phyloP scores from a whole-genome alignment of 2,797 vertebrate genomes.

The Apogon hyalosoma region DNA sequence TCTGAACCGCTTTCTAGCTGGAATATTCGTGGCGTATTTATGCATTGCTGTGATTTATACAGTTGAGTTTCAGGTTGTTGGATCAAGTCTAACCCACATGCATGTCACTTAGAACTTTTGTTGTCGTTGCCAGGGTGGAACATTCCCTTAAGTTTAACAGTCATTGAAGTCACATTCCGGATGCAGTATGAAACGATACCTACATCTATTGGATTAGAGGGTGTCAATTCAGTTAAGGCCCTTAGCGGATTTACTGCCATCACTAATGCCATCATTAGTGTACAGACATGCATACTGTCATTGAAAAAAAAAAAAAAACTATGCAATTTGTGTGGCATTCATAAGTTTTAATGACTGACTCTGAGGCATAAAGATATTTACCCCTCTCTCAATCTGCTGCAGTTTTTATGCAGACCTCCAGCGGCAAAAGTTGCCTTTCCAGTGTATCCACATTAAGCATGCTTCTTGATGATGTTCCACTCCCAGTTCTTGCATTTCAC shows the following conservation, averaged over 20 bases:
- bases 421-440: conserved; percentile 31
- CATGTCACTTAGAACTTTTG: background rate
- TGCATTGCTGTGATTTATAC: conserved; percentile 27
- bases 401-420: conserved; percentile 37
- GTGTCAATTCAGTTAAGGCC: background rate
- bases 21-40: conserved; percentile 9
- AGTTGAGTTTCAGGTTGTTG: conserved; percentile 25
- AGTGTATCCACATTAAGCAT: conserved; percentile 21
- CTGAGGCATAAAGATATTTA: conserved; percentile 24
- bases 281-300: conserved; percentile 49
- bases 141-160: background rate
- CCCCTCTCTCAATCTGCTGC: conserved; percentile 36
- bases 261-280: conserved; percentile 19
- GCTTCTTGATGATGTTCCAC: conserved; percentile 14
- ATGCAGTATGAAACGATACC: conserved; percentile 27
- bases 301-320: conserved; percentile 57
- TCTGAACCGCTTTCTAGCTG: conserved; percentile 28
- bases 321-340: conserved; percentile 76
- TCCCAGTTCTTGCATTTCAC: conserved; percentile 35
- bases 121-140: conserved; percentile 7
- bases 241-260: conserved; percentile 34
- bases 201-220: conserved; percentile 16
- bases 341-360: conserved; percentile 37
- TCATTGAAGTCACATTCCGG: conserved; percentile 28
- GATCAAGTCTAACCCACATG: conserved; percentile 28